Base-by-base conservation (phyloP, 2,888 invertebrate genomes). In the Spodoptera exigua region DNA sequence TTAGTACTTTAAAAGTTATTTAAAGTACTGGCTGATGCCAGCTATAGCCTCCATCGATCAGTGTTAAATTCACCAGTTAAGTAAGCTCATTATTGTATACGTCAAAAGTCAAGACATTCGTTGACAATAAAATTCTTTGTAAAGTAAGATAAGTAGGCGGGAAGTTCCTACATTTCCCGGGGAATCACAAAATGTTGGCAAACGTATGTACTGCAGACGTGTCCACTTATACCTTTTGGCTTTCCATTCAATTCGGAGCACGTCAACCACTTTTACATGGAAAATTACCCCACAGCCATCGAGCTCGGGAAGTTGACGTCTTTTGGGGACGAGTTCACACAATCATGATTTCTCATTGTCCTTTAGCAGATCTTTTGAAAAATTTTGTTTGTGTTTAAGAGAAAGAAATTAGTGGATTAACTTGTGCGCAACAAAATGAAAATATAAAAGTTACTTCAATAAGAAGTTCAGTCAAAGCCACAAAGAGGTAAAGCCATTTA, bases 281-380 rank as follows among this genome's bases (percentile, higher is more conserved):
- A 48, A 67, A 56, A 67, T 71, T 46, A 65, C 53, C 49, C 48
- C 32, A 58, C 58, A 65, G 7, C 14, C 35, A 70, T 9, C 14
- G 70, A 64, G 36, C 17, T 37, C 9, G 10, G 9, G 37, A 45
- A 46, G 48, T 41, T 52, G 35, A 13, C 14, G 46, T 32, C 44
- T 21, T 16, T 41, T 14, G 13, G 45, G 36, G 40, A 17, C 12
- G 40, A 17, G 17, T 17, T 11, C 40, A 40, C 12, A 40, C 12
- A 27, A 27, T 4, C 27, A 27, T 27, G 21, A 9, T 4, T 27
- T 27, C 7, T 27, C 7, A 7, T 27, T 27, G 27, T 27, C 27
- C 27, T 1, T 7, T 27, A 27, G 27, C 7, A 27, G 7, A 9
- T 7, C 7, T 1, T 27, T 27, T 9, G 1, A 9, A 27, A 5